Conservation (phyloP, 2,888 invertebrate genomes). For the Rhamnusium bicolor region DNA sequence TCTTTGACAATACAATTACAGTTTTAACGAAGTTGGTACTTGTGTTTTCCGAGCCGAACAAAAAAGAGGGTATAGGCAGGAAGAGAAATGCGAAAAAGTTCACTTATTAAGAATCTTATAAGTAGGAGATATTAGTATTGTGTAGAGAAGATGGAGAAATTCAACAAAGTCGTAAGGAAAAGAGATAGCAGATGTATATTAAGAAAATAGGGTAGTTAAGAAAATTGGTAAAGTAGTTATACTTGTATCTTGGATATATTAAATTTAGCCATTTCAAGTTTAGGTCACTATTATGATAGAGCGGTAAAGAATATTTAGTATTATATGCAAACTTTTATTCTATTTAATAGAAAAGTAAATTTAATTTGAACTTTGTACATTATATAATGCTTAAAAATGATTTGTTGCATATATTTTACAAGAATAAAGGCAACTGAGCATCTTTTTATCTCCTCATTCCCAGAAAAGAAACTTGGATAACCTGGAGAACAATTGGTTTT, state of each 20-base stretch:
- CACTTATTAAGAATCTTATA: slow-evolving; percentile 68
- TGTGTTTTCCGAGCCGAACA: slow-evolving; percentile 60
- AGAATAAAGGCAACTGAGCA: no score
- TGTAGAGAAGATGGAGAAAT: slow-evolving; percentile 54
- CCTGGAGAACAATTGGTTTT: no score
- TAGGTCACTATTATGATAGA: slow-evolving; percentile 52
- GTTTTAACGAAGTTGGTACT: slow-evolving; percentile 65
- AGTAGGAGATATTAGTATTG: slow-evolving; percentile 65
- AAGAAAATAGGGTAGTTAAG: slow-evolving; percentile 69
- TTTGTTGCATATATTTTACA: no score
- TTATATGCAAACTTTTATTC: neutral
- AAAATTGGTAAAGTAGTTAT: slow-evolving; percentile 68
- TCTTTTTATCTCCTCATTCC: no score
- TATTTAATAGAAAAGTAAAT: no score
- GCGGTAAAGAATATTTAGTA: slow-evolving; percentile 36
- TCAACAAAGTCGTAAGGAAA: slow-evolving; percentile 37
- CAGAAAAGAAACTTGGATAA: no score
- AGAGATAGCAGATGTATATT: slow-evolving; percentile 62
- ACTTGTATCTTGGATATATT: slow-evolving; percentile 67
- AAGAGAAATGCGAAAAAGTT: slow-evolving; percentile 68
- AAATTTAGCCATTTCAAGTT: slow-evolving; percentile 62
- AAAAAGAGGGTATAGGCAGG: slow-evolving; percentile 53
- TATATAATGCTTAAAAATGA: no score
- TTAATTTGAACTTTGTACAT: no score
- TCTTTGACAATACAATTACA: slow-evolving; percentile 57